Evolutionary conservation across 2,113 vertebrate species (phyloP).

Genomic region (Nothobranchius kuhntae): DNA sequence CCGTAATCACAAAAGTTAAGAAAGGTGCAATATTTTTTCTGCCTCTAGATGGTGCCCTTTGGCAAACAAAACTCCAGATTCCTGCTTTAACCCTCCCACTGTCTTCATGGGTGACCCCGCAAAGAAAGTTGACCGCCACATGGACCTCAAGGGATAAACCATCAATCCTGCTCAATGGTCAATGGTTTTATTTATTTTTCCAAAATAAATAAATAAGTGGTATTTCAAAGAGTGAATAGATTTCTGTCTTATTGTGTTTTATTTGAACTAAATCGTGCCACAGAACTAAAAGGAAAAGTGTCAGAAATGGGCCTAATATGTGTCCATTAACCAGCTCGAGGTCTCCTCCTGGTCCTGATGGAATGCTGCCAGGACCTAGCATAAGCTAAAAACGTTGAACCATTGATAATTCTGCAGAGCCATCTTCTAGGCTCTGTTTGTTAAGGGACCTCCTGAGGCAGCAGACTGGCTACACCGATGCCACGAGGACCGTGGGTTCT

Average conservation of each 20-base stretch:
- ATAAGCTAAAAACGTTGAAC: not conserved
- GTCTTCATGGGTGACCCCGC: no score
- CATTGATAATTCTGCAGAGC: not conserved
- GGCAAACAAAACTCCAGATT: no score
- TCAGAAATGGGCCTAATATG: not conserved
- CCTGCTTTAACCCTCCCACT: no score
- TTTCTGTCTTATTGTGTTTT: not conserved
- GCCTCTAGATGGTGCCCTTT: no score
- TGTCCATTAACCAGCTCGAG: not conserved
- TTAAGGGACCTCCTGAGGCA: not conserved
- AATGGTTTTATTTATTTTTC: no score
- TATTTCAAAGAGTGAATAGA: not conserved
- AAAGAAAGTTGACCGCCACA: no score
- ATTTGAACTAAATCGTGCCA: not conserved
- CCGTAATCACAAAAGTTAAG: no score
- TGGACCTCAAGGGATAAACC: no score
- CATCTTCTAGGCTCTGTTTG: not conserved
- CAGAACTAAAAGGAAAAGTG: not conserved
- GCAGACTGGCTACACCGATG: not conserved
- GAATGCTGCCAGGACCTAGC: not conserved
- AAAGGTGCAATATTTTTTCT: no score
- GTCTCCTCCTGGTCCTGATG: not conserved
- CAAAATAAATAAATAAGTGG: not conserved
- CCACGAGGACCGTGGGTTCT: not conserved
- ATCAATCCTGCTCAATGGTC: no score